These are phyloP conservation scores for Thymelicus acteon DNA, from an alignment of 2,888 invertebrate genomes.

Conservation along the genomic window DNA sequence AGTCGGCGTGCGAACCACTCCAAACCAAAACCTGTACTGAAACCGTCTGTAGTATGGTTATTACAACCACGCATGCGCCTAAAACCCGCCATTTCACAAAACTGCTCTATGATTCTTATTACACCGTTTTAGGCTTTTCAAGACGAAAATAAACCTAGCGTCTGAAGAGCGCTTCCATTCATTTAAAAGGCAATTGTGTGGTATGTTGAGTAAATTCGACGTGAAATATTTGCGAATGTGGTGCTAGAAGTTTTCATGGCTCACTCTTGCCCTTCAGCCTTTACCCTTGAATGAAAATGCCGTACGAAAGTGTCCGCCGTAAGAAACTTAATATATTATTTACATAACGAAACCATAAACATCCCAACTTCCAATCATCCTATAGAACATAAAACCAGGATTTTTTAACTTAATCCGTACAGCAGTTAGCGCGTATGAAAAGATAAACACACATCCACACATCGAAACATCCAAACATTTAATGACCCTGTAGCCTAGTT, in stretches of 20 bases:
- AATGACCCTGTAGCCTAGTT: too few species aligned
- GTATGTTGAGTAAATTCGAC: background rate
- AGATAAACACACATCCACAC: too few species aligned
- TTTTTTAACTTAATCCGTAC: too few species aligned
- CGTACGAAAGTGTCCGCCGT: too few species aligned
- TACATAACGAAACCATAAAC: too few species aligned
- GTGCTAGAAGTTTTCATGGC: background rate
- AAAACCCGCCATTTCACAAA: slow-evolving; percentile 7
- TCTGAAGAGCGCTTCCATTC: background rate
- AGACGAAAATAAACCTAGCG: slow-evolving; percentile 3
- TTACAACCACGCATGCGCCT: slow-evolving; percentile 10
- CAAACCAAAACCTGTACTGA: background rate
- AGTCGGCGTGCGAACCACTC: background rate
- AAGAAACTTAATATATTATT: too few species aligned
- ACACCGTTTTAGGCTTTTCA: slow-evolving; percentile 1
- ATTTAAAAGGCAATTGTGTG: slow-evolving; percentile 4
- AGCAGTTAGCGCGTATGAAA: too few species aligned
- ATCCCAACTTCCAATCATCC: too few species aligned
- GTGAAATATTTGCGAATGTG: background rate
- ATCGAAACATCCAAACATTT: too few species aligned
- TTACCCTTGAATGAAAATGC: background rate
- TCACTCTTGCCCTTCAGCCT: background rate
- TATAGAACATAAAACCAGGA: too few species aligned
- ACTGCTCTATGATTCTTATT: slow-evolving; percentile 5
- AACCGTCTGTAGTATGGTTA: background rate